Conservation (phyloP, 2,113 vertebrate species). For the Myotis davidii region DNA sequence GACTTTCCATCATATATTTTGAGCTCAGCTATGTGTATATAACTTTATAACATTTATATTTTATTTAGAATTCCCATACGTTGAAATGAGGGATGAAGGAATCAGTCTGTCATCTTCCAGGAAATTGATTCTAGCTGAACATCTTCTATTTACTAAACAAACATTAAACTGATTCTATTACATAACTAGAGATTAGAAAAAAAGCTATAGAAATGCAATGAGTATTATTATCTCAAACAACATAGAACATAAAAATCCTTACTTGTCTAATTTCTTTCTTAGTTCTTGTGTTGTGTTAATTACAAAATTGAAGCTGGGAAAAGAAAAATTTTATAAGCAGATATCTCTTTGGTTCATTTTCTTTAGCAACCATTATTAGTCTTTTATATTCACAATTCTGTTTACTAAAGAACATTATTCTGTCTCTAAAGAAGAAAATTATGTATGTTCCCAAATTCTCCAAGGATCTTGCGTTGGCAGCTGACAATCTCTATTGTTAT, state of each 20-base stretch:
- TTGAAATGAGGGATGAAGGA: not conserved
- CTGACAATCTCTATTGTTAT: conserved; percentile 37
- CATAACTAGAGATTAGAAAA: not conserved
- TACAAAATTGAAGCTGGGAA: not conserved
- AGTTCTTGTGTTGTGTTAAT: conserved; percentile 10
- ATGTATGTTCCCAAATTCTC: conserved; percentile 24
- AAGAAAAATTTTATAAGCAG: conserved; percentile 38
- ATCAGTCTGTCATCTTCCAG: not conserved
- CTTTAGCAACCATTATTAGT: conserved; percentile 32
- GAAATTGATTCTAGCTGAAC: not conserved
- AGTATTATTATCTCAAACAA: not conserved
- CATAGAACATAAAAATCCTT: not conserved
- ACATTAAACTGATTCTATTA: not conserved
- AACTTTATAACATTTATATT: not conserved
- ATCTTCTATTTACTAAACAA: not conserved
- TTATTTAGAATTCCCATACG: not conserved
- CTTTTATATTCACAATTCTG: conserved; percentile 37
- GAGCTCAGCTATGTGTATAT: not conserved
- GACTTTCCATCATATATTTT: not conserved
- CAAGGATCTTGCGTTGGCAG: conserved; percentile 42
- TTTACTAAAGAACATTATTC: conserved; percentile 63
- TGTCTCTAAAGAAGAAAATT: conserved; percentile 51
- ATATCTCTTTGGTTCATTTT: not conserved
- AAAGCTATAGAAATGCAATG: not conserved
- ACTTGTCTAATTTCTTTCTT: conserved; percentile 9